Evolutionary conservation across 1,140 invertebrate genomes (phyloP), one percentile per base, ranked within the genome.

Genomic region (Aphelinus atriplicis): DNA sequence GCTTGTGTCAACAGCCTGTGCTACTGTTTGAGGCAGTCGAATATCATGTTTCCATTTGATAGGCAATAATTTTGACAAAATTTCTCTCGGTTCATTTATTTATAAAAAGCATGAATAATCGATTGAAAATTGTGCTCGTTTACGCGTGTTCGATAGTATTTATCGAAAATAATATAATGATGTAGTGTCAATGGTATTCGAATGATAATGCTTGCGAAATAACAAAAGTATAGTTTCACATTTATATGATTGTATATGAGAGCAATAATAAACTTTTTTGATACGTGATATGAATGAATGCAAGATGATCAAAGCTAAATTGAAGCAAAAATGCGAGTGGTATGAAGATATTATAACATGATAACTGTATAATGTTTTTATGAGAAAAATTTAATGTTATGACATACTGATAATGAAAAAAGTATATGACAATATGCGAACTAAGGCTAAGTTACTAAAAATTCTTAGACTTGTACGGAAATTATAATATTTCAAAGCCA

Each of bases 191-290:
- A 79, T 81, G 81, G 82, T 78, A 82, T 84, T 82, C 79, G 78
- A 81, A 80, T 84, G 81, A 84, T 85, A 83, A 83, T 84, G 83
- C 84, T 83, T 81, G 83, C 81, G 79, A 81, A 82, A 83, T 78
- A 79, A 84, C 76, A 62, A 26, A 80, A 82, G 78, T 26, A 81
- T 74, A 80, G 78, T 76, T 76, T 42, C 60, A 77, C 53, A 73
- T 48, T 55, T 55, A 47, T 47, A 77, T 73, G 55, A 78, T 79
- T 75, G 50, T 78, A 66, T 73, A 56, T 73, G 62, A 77, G 81
- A 83, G 81, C 80, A 80, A 79, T 73, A 62, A 68, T 55, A 65
- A 65, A 77, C 76, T 75, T 81, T 75, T 43, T 9, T 70, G 53
- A 76, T 60, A 55, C 1, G 7, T 53, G 56, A 50, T 7, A 7